Conservation (phyloP, 2,797 vertebrate species). For the Scolopax rusticola region DNA sequence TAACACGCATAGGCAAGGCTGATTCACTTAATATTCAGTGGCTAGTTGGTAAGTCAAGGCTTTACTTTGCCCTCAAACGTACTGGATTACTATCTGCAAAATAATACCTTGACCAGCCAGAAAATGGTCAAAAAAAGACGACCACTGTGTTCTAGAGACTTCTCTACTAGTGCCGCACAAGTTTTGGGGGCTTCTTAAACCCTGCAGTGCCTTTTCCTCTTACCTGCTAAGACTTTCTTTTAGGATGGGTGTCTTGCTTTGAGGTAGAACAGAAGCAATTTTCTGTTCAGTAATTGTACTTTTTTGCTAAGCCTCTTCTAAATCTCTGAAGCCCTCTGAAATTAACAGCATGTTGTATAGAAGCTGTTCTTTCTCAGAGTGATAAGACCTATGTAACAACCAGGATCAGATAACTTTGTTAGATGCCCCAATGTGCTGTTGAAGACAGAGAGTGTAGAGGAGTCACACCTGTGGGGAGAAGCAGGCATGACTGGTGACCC, state of each 20-base stretch:
- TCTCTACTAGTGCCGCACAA: not conserved
- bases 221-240: not conserved
- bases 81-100: not conserved
- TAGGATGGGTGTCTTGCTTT: not conserved
- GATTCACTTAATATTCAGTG: not conserved
- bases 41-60: not conserved
- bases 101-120: not conserved
- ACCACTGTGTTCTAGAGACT: not conserved
- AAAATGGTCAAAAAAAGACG: not conserved
- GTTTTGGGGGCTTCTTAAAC: not conserved
- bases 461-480: not conserved
- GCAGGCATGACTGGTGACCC: not conserved
- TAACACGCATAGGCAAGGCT: not conserved
- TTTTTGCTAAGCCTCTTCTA: not conserved
- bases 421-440: not conserved
- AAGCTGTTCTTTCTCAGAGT: not conserved
- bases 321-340: not conserved
- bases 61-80: not conserved
- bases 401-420: not conserved
- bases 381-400: not conserved
- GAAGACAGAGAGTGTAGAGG: not conserved
- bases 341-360: not conserved
- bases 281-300: not conserved
- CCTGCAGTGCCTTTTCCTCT: not conserved
- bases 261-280: not conserved